phyloP scores from a whole-genome alignment of 2,113 vertebrate genomes.

The Dicerorhinus sumatrensis region DNA sequence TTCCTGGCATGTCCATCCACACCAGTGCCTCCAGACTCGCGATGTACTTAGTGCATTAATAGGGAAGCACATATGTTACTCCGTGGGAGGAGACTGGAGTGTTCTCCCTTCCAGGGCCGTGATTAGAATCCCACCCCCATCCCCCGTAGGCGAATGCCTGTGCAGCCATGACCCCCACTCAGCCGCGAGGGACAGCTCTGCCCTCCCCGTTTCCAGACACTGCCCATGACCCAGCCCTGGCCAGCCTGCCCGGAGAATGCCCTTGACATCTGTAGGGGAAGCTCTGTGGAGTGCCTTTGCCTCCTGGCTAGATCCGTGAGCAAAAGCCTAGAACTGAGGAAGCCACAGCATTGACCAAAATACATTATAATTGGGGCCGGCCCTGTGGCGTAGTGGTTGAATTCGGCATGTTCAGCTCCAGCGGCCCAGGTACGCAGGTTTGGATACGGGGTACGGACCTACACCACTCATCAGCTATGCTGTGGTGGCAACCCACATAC shows the following conservation, averaged over 20 bases:
- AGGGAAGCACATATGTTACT: too few relatives aligned
- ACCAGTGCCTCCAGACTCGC: neutral
- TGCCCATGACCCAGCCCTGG: neutral
- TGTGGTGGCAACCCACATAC: too few relatives aligned
- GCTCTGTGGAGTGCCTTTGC: neutral
- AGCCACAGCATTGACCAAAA: neutral
- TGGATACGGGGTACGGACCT: too few relatives aligned
- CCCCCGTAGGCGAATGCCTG: neutral
- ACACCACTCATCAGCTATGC: too few relatives aligned
- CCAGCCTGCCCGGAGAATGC: neutral
- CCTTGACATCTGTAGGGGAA: neutral
- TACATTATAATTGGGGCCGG: too few relatives aligned
- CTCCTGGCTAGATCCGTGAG: neutral
- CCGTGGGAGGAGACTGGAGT: neutral
- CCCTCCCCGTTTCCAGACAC: fast-evolving
- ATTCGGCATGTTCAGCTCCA: too few relatives aligned
- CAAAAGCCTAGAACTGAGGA: neutral
- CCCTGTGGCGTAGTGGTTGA: too few relatives aligned
- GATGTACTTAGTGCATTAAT: too few relatives aligned
- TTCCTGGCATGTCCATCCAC: neutral
- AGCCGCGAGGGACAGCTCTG: fast-evolving
- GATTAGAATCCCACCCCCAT: neutral
- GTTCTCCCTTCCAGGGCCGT: neutral
- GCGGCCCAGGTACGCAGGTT: too few relatives aligned
- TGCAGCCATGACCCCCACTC: fast-evolving